phyloP scores from a whole-genome alignment of 2,113 vertebrate genomes.

The Nothocercus julius region DNA sequence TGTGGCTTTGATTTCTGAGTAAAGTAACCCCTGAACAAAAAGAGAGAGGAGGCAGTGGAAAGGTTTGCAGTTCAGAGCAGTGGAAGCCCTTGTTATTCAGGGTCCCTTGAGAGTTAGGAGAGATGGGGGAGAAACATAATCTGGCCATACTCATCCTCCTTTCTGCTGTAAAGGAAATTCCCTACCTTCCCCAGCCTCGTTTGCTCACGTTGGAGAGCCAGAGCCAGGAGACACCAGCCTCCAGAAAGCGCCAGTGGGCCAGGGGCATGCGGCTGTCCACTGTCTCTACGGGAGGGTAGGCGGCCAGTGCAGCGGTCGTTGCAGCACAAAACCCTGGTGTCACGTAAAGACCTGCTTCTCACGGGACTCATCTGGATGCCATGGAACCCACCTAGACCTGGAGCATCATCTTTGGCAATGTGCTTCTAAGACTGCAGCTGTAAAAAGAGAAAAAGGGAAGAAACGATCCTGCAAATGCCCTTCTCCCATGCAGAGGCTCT shows the following conservation, averaged over 20 bases:
- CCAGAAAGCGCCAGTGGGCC: background rate
- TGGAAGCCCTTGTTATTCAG: background rate
- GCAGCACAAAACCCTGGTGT: background rate
- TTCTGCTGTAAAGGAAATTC: background rate
- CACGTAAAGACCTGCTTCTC: background rate
- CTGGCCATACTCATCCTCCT: background rate
- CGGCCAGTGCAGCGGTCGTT: background rate
- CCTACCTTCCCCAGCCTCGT: rapidly evolving
- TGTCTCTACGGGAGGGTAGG: background rate
- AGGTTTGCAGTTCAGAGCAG: background rate
- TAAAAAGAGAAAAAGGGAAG: background rate
- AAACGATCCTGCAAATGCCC: background rate
- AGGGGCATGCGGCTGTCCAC: background rate
- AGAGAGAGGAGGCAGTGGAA: background rate
- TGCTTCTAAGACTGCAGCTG: background rate
- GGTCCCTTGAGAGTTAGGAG: background rate
- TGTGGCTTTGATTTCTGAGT: background rate
- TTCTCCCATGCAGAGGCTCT: background rate
- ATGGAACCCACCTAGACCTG: background rate
- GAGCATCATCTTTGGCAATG: background rate
- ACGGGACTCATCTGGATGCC: background rate
- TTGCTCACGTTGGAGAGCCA: background rate
- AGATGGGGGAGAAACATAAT: background rate
- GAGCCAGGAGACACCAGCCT: background rate
- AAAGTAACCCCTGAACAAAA: background rate